Evolutionary conservation across 1,140 invertebrate genomes (phyloP), one percentile per base, ranked within the genome.

Genomic region (Pseudomyrmex flavicornis): DNA sequence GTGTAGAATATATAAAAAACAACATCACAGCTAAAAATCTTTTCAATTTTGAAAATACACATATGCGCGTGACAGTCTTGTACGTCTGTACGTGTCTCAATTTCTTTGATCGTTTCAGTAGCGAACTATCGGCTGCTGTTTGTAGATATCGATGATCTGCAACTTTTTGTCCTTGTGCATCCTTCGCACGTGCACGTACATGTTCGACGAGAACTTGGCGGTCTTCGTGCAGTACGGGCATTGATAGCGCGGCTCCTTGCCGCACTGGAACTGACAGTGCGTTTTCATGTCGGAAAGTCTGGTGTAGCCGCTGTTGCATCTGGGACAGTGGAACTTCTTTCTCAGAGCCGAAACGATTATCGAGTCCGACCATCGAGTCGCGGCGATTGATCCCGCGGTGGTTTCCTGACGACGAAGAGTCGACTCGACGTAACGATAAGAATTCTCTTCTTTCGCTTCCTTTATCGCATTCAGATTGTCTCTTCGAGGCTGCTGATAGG

Each of bases 221-320:
- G 90, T 93, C 54, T 94, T 92, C 7, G 96, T 95, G 92, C 97
- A 97, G 92, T 97, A 97, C 1, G 96, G 96, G 91, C 97, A 97
- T 88, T 96, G 96, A 89, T 97, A 97, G 86, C 97, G 96, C 4
- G 97, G 97, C 90, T 97, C 96, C 93, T 97, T 97, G 88, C 97
- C 97, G 92, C 97, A 98, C 92, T 91, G 91, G 7, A 93, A 86
- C 1, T 85, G 79, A 35, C 80, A 88, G 48, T 89, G 84, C 1
- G 83, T 86, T 54, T 88, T 95, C 93, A 62, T 95, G 50, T 90
- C 84, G 17, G 86, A 84, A 0, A 87, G 59, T 13, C 89, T 86
- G 54, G 66, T 93, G 83, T 95, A 96, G 46, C 94, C 92, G 54
- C 93, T 94, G 3, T 92, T 92, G 90, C 96, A 96, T 70, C 95